Evolutionary conservation across 1,140 invertebrate species (phyloP).

Genomic region (Zaprionus africanus): DNA sequence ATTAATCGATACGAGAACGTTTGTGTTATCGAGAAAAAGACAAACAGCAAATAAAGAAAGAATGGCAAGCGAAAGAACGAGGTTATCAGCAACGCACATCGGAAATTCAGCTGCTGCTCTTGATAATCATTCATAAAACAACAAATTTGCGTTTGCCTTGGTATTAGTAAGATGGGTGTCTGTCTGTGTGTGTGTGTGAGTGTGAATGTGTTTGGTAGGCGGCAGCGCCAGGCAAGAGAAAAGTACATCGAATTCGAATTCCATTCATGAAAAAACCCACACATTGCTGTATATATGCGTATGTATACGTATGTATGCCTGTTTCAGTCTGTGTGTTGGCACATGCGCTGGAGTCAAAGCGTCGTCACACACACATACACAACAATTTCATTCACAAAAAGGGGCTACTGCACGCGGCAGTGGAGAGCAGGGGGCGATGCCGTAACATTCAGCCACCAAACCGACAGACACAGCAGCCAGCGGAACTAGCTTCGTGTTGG

Average conservation of each 20-base stretch:
- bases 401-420: constrained; percentile 64
- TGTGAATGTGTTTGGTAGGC: constrained; percentile 48
- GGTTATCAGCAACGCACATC: constrained; percentile 48
- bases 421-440: constrained; percentile 55
- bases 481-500: constrained; percentile 67
- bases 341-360: constrained; percentile 68
- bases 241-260: constrained; percentile 82
- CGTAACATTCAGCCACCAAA: constrained; percentile 64
- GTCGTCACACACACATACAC: constrained; percentile 48
- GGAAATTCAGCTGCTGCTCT: constrained; percentile 47
- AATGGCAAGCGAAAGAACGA: constrained; percentile 36
- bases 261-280: constrained; percentile 84
- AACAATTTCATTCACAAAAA: constrained; percentile 78
- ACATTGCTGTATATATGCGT: constrained; percentile 67
- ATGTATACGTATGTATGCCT: constrained; percentile 27
- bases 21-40: constrained; percentile 37
- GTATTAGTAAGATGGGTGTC: constrained; percentile 28
- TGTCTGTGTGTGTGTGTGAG: constrained; percentile 33
- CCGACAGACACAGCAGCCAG: constrained; percentile 43
- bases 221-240: constrained; percentile 62
- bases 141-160: constrained; percentile 41
- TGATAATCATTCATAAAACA: constrained; percentile 80
- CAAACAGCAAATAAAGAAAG: constrained; percentile 4
- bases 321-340: constrained; percentile 48
- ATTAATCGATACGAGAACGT: constrained; percentile 33